phyloP scores from a whole-genome alignment of 2,888 invertebrate species.

The Drosophila kanekoi region DNA sequence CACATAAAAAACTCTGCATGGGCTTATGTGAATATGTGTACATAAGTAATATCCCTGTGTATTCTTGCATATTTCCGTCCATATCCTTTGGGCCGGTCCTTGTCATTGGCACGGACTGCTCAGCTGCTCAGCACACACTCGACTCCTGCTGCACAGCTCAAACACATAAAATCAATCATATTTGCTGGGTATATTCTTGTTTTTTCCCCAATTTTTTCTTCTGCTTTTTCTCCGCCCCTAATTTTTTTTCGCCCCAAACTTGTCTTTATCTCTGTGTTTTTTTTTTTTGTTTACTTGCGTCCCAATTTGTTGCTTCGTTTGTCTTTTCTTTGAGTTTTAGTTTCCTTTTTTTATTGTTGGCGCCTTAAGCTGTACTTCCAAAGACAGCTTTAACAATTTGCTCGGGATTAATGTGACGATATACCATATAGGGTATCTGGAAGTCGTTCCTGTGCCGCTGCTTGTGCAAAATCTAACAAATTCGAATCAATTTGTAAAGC shows the following conservation, averaged over 20 bases:
- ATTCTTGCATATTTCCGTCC: conserved; percentile 69
- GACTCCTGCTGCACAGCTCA: conserved; percentile 47
- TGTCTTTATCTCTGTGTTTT: conserved; percentile 17
- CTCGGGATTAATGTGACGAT: conserved; percentile 6
- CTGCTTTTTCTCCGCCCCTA: conserved; percentile 2
- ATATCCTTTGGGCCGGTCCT: conserved; percentile 46
- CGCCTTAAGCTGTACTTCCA: conserved; percentile 1
- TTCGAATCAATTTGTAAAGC: conserved; percentile 70
- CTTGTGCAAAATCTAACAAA: conserved; percentile 53
- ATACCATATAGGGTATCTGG: conserved; percentile 34
- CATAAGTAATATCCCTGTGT: conserved; percentile 70
- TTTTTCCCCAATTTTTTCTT: not conserved
- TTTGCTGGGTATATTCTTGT: conserved; percentile 44
- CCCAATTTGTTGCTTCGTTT: conserved; percentile 63
- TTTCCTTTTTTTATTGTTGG: conserved; percentile 1
- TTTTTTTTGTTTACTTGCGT: conserved; percentile 48
- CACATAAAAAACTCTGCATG: conserved; percentile 42
- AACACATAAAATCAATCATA: conserved; percentile 82
- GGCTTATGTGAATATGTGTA: conserved; percentile 31
- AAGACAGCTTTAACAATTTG: not conserved
- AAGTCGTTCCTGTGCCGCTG: conserved; percentile 12
- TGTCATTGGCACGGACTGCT: conserved; percentile 48
- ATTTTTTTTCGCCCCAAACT: conserved; percentile 14
- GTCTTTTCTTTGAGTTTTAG: conserved; percentile 17
- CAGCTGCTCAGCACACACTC: not conserved